A percentile compares a stretch with the other conserved stretches of the same genome.
These are phyloP conservation scores for Linnaemya tessellans DNA, from an alignment of 2,888 invertebrate genomes.

Conservation along the genomic window DNA sequence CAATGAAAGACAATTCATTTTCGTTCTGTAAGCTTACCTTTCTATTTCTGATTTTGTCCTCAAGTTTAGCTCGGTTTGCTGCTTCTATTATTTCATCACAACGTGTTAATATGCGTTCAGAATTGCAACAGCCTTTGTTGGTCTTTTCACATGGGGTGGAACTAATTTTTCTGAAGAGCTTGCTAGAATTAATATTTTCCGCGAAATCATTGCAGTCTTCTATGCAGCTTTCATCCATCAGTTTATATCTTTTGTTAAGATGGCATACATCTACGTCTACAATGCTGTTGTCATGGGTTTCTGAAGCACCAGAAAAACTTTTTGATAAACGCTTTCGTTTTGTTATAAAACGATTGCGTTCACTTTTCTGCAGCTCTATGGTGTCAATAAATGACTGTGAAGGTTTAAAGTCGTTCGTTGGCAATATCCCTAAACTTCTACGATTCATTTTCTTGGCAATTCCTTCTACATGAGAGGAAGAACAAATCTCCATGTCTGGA, in stretches of 20 bases:
- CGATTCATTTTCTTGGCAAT: slow-evolving; percentile 47
- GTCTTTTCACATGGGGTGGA: slow-evolving; percentile 34
- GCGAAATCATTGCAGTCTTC: slow-evolving; percentile 35
- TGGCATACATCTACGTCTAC: slow-evolving; percentile 59
- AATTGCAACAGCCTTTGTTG: slow-evolving; percentile 20
- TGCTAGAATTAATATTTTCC: slow-evolving; percentile 36
- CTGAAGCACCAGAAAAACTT: slow-evolving; percentile 76
- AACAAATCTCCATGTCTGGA: slow-evolving; percentile 55
- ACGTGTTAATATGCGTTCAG: slow-evolving; percentile 74
- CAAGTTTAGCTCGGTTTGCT: slow-evolving; percentile 77
- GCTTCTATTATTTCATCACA: slow-evolving; percentile 78
- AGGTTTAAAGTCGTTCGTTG: slow-evolving; percentile 72
- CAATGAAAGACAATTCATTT: background rate
- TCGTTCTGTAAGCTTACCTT: slow-evolving; percentile 74
- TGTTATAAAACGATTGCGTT: slow-evolving; percentile 33
- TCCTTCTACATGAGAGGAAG: slow-evolving; percentile 5
- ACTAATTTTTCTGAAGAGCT: slow-evolving; percentile 27
- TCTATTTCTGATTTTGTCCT: slow-evolving; percentile 75
- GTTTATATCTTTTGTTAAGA: slow-evolving; percentile 60
- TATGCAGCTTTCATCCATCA: slow-evolving; percentile 33
- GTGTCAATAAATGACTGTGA: slow-evolving; percentile 80
- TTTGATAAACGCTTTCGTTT: slow-evolving; percentile 78
- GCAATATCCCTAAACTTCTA: slow-evolving; percentile 59
- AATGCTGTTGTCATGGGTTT: slow-evolving; percentile 48
- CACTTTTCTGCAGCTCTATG: slow-evolving; percentile 72